Percentiles rank a stretch among this genome's conserved stretches.
Evolutionary conservation across 2,797 vertebrate species (phyloP).

Genomic region (Chloroceryle inda): DNA sequence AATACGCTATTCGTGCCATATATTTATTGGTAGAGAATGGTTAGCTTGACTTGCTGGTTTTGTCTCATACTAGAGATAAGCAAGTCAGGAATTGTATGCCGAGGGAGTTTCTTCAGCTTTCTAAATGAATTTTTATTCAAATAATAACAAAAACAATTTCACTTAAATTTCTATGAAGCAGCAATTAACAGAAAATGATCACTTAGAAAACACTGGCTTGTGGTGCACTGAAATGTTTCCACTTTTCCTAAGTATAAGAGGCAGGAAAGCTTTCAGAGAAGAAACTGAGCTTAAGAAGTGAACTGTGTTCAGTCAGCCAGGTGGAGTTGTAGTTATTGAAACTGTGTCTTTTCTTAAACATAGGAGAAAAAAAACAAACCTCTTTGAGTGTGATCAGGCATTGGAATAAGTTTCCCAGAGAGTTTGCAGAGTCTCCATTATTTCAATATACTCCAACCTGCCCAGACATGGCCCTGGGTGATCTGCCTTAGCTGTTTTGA

Average conservation of each 20-base stretch:
- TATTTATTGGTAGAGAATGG: neutral
- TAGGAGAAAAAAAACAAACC: neutral
- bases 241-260: neutral
- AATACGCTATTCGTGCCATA: neutral
- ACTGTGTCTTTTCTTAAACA: neutral
- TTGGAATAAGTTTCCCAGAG: neutral
- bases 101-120: neutral
- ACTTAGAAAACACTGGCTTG: neutral
- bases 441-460: neutral
- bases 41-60: neutral
- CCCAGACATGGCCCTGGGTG: neutral
- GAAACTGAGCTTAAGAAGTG: neutral
- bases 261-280: neutral
- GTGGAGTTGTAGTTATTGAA: neutral
- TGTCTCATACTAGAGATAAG: neutral
- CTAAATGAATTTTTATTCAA: neutral
- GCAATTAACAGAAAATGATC: slow-evolving; percentile 1
- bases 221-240: slow-evolving; percentile 20
- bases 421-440: neutral
- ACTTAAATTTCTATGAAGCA: neutral
- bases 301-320: neutral
- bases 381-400: neutral
- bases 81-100: neutral
- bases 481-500: neutral
- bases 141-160: slow-evolving; percentile 1